Base-by-base conservation (phyloP, 2,797 vertebrate species). In the Sciaenops ocellatus region DNA sequence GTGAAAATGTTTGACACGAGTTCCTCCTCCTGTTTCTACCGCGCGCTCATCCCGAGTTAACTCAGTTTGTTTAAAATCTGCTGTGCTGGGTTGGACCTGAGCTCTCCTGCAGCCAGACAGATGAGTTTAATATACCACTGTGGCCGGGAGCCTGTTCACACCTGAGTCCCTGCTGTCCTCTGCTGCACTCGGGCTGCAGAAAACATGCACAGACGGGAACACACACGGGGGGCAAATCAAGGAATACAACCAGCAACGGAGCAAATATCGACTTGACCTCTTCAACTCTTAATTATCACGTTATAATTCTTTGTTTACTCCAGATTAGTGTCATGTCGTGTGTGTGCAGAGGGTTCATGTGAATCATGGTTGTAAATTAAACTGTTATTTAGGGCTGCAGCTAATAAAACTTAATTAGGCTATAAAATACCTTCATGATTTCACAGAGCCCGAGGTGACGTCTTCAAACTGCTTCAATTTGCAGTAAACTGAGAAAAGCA, bases 81-180 rank as follows among this genome's bases (percentile, higher is more conserved):
- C n/a, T 38, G 59, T 54, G 41, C 38, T 10, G 73, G 61, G 42
- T 50, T 34, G 48, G 44, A 75, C 67, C 67, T 17, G 46, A 38
- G n/a, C 11, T 0, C 4, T 66, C 41, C 66, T 56, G 64, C 62
- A 64, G 76, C 34, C 70, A 78, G 67, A 66, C 63, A 9, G 56
- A 70, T 38, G 44, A 76, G 28, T 34, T 26, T 60, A 65, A 80
- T 63, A 41, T 4, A 30, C 28, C 20, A 3, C 48, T 5, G 71
- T 68, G 52, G 17, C 51, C 6, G 0, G 18, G 24, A 28, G 67
- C 20, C 5, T 6, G 64, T 50, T 81, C 69, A 75, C 85, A 82
- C 83, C 87, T 79, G 80, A 75, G 78, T 81, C 85, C 62, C 77
- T 28, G 68, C 65, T 38, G 64, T 67, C 42, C 65, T 80, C 47